Evolutionary conservation across 2,797 vertebrate genomes (phyloP).

Genomic region (Steatocranus sp.): DNA sequence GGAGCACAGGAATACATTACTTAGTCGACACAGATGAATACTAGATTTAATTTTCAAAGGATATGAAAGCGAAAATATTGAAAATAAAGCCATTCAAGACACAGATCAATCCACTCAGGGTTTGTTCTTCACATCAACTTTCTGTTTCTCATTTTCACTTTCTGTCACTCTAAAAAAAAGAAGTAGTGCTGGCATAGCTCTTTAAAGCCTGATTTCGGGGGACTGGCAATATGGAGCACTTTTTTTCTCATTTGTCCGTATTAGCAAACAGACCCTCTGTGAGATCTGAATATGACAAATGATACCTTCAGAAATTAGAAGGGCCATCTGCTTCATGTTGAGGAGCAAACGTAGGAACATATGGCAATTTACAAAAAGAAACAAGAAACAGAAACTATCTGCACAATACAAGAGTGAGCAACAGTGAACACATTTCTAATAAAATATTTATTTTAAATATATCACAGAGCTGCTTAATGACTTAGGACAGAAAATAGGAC

Average conservation of each 20-base stretch:
- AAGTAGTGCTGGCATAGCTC: not conserved
- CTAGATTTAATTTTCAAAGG: not conserved
- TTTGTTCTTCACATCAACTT: not conserved
- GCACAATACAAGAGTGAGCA: not conserved
- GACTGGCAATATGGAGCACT: constrained; percentile 2
- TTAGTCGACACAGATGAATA: not conserved
- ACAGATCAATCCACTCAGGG: not conserved
- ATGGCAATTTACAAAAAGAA: constrained; percentile 16
- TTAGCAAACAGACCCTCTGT: constrained; percentile 47
- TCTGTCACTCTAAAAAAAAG: not conserved
- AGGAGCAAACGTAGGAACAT: constrained; percentile 24
- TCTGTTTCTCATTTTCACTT: not conserved
- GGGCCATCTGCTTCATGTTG: constrained; percentile 57
- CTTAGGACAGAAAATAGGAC: not conserved
- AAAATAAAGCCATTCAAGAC: constrained; percentile 28
- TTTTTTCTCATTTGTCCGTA: constrained; percentile 46
- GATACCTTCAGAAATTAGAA: constrained; percentile 46
- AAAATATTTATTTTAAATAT: not conserved
- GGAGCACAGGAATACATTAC: not conserved
- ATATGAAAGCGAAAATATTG: not conserved
- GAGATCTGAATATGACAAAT: constrained; percentile 53
- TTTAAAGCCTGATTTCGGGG: constrained; percentile 9
- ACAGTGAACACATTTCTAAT: not conserved
- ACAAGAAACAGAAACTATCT: constrained; percentile 6
- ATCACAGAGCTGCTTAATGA: not conserved